Base-by-base conservation (phyloP, 2,797 vertebrate species). In the Myotis myotis region DNA sequence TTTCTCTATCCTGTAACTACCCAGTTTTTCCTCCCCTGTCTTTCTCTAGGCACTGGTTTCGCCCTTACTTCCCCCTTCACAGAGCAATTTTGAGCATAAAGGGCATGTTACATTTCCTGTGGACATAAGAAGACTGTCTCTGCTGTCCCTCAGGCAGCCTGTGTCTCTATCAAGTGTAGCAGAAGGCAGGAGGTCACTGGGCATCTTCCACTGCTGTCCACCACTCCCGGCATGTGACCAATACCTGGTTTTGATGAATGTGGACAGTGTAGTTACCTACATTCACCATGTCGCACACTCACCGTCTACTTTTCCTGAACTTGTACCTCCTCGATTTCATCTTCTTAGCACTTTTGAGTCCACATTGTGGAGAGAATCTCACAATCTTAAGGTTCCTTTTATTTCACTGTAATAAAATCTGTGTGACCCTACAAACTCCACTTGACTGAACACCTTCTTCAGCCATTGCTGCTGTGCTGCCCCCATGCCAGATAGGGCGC, bases 401-500 rank as follows among this genome's bases (percentile, higher is more conserved):
- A 62, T 30, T 53, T 44, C 10, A 68, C 8, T 1, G 0, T 9
- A 30, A 4, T 55, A 25, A 81, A 49, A 22, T 76, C 33, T 38
- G 1, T 33, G 49, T 49, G 49, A 68, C 9, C 16, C 13, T 76
- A 23, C 0, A 4, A 64, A 25, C 33, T 20, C 33, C 5, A 3
- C 17, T 49, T 57, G n/a, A 68, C 25, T 13, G 9, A 25, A 8
- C 15, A 12, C 8, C 33, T 76, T 3, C 38, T 49, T 25, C 1
- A 47, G 12, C 4, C 25, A 8, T 44, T 68, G 38, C 25, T 89
- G 0, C 17, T 33, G 91, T 55, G 4, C 25, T 60, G 17, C 22
- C 28, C 30, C n/a, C 1, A 0, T 25, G 9, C 17, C 20, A 44
- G 22, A 1, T 1, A 51, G 0, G 57, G 6, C 13, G 17, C 2